Evolutionary conservation across 1,140 invertebrate genomes (phyloP).

Genomic region (Zaprionus gabonicus): DNA sequence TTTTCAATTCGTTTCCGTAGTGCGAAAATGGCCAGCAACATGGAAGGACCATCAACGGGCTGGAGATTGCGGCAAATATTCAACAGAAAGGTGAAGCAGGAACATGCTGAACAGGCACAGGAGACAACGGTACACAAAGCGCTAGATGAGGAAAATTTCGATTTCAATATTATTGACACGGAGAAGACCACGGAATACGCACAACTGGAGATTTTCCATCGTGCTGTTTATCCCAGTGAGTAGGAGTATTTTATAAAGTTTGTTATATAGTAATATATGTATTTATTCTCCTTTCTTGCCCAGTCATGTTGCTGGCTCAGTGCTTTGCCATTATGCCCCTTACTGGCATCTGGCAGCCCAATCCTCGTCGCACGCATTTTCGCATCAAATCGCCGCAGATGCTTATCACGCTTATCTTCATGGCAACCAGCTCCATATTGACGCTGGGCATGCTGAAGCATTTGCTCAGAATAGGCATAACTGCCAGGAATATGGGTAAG

Average conservation of each 20-base stretch:
- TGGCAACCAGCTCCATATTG: slow-evolving; percentile 49
- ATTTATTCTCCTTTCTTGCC: no score
- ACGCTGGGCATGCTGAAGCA: slow-evolving; percentile 52
- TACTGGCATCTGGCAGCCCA: slow-evolving; percentile 46
- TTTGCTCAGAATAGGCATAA: slow-evolving; percentile 63
- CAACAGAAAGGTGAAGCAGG: slow-evolving; percentile 6
- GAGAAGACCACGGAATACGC: slow-evolving; percentile 49
- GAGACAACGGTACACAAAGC: slow-evolving; percentile 16
- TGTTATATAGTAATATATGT: no score
- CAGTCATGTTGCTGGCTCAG: slow-evolving; percentile 77
- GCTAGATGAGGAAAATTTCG: slow-evolving; percentile 15
- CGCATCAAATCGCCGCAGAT: slow-evolving; percentile 60
- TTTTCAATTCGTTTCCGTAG: slow-evolving; percentile 31
- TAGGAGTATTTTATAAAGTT: not conserved
- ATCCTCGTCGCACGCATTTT: slow-evolving; percentile 62
- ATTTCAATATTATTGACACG: slow-evolving; percentile 41
- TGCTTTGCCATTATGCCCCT: slow-evolving; percentile 73
- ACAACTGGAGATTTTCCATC: slow-evolving; percentile 58
- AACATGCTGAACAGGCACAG: not conserved
- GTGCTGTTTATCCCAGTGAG: slow-evolving; percentile 67
- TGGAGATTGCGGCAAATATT: slow-evolving; percentile 49
- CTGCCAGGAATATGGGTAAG: slow-evolving; percentile 77
- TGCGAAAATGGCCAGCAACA: slow-evolving; percentile 44
- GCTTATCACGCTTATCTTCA: slow-evolving; percentile 54
- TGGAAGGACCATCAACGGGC: slow-evolving; percentile 44